These are phyloP conservation scores for Sinohyriopsis cumingii DNA, from an alignment of 2,888 invertebrate genomes.

Conservation along the genomic window DNA sequence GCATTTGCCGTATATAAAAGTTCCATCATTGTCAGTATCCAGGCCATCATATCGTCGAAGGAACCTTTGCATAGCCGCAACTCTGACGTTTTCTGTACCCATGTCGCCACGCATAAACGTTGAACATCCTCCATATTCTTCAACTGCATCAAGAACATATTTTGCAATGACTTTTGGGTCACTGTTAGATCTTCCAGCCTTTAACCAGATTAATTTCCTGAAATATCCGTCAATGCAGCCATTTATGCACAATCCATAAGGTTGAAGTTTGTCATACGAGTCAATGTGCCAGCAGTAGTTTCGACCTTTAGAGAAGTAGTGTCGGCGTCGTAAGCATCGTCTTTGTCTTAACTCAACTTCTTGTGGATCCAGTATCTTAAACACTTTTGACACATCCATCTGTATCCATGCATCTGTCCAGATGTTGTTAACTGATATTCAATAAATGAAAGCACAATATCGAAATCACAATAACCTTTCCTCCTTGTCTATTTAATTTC, in stretches of 20 bases:
- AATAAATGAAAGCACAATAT: too few relatives aligned
- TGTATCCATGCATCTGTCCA: too few relatives aligned
- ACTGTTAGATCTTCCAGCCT: slow-evolving; percentile 23
- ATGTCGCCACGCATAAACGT: slow-evolving; percentile 21
- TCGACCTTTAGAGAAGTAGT: slow-evolving; percentile 23
- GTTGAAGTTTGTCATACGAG: slow-evolving; percentile 27
- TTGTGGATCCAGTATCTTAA: slow-evolving; percentile 18
- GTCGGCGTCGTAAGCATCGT: slow-evolving; percentile 21
- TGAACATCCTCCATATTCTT: slow-evolving; percentile 20
- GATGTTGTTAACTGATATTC: too few relatives aligned
- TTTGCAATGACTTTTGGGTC: slow-evolving; percentile 19
- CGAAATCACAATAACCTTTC: too few relatives aligned
- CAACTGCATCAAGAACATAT: slow-evolving; percentile 20
- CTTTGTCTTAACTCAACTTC: slow-evolving; percentile 13
- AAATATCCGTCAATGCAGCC: slow-evolving; percentile 36
- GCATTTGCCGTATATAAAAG: too few relatives aligned
- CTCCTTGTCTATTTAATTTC: too few relatives aligned
- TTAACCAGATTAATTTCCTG: slow-evolving; percentile 29
- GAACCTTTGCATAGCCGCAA: too few relatives aligned
- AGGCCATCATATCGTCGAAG: too few relatives aligned
- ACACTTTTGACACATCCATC: background rate
- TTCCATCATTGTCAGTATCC: too few relatives aligned
- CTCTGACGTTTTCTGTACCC: slow-evolving; percentile 34
- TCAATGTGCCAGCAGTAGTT: slow-evolving; percentile 37
- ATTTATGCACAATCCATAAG: slow-evolving; percentile 28